phyloP scores from a whole-genome alignment of 2,113 vertebrate genomes.

The Neolamprologus toae region DNA sequence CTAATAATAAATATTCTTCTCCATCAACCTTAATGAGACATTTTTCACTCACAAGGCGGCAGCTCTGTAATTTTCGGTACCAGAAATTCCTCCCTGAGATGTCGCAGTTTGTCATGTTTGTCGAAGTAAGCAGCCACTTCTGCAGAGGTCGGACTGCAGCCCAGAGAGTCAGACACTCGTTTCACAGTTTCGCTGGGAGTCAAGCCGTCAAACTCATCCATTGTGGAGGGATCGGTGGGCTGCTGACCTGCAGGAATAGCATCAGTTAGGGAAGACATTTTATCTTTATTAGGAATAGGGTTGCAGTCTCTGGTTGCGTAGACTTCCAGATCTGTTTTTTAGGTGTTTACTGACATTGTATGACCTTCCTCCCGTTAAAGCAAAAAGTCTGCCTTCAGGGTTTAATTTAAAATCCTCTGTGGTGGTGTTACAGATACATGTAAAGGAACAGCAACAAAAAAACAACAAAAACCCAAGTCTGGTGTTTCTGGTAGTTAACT shows the following conservation, averaged over 20 bases:
- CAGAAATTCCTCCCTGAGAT: conserved; percentile 74
- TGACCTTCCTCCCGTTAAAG: not conserved
- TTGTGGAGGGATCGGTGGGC: conserved; percentile 2
- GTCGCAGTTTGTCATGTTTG: conserved; percentile 73
- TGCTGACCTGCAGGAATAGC: not conserved
- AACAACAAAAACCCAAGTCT: not conserved
- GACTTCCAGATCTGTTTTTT: not conserved
- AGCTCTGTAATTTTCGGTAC: conserved; percentile 82
- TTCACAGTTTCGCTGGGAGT: conserved; percentile 61
- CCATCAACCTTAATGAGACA: not conserved
- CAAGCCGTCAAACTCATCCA: conserved; percentile 62
- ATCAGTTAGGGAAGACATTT: not conserved
- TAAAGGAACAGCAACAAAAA: not conserved
- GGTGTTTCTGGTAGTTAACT: not conserved
- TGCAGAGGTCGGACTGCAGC: conserved; percentile 69
- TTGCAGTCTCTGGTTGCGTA: not conserved
- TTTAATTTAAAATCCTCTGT: not conserved
- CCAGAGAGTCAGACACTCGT: conserved; percentile 58
- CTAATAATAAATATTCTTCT: not conserved
- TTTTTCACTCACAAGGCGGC: conserved; percentile 76
- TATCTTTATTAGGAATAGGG: not conserved
- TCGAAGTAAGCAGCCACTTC: conserved; percentile 78
- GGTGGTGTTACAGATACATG: not conserved
- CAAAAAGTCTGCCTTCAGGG: not conserved
- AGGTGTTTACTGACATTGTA: not conserved